Conservation (phyloP, 2,797 vertebrate genomes). For the Gouania willdenowi region DNA sequence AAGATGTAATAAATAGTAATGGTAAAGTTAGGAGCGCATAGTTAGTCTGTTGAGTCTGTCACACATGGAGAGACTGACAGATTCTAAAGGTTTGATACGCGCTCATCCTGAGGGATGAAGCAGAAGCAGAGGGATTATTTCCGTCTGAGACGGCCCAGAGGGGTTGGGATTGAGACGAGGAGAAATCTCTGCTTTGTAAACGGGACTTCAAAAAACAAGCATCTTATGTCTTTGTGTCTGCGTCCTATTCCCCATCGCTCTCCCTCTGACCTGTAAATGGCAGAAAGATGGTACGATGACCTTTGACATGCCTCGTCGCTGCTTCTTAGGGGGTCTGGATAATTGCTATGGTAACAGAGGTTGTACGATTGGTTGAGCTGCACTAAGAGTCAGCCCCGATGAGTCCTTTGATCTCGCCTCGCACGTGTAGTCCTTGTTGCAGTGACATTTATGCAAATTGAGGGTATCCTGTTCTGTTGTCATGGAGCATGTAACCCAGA, state of each 20-base stretch:
- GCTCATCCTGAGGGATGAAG: slow-evolving; percentile 27
- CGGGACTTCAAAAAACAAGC: slow-evolving; percentile 81
- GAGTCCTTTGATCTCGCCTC: slow-evolving; percentile 37
- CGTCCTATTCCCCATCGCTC: slow-evolving; percentile 24
- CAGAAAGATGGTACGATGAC: slow-evolving; percentile 70
- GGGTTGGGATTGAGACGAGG: slow-evolving; percentile 58
- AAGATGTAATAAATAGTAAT: too few relatives aligned
- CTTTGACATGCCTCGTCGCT: slow-evolving; percentile 69
- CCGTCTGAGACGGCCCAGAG: slow-evolving; percentile 43
- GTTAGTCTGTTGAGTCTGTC: too few relatives aligned
- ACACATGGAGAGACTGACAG: slow-evolving; percentile 28
- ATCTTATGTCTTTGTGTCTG: slow-evolving; percentile 67
- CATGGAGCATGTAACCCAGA: slow-evolving; percentile 21
- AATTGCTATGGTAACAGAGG: slow-evolving; percentile 75
- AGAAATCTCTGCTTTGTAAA: slow-evolving; percentile 75
- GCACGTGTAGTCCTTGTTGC: too few relatives aligned
- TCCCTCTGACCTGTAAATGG: slow-evolving; percentile 74
- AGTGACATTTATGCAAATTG: slow-evolving; percentile 39
- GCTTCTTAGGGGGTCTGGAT: slow-evolving; percentile 62
- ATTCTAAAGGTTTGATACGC: slow-evolving; percentile 50
- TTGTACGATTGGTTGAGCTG: slow-evolving; percentile 43
- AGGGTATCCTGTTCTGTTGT: slow-evolving; percentile 13
- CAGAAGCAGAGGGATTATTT: slow-evolving; percentile 58
- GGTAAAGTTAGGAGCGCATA: too few relatives aligned
- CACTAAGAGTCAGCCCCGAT: slow-evolving; percentile 38